Conservation (phyloP, 2,888 invertebrate species). For the Pachycephus smyrnensis region DNA sequence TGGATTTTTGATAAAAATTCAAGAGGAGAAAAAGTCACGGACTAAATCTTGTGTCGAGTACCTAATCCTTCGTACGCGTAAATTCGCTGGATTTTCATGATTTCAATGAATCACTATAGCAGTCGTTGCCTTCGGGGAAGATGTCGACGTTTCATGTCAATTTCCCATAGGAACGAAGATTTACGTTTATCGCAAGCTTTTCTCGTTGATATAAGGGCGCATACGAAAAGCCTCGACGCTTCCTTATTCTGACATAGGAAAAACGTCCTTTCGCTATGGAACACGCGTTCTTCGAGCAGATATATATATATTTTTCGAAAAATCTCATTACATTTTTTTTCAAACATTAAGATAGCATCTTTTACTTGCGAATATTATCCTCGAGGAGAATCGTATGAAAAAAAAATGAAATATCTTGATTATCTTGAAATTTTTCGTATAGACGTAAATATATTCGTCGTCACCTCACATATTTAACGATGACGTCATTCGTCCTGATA, state of each 20-base stretch:
- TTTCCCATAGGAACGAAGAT: not conserved
- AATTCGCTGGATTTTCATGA: not conserved
- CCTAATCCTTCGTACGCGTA: not conserved
- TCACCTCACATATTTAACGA: not conserved
- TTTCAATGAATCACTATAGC: not conserved
- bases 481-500: not conserved
- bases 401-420: not conserved
- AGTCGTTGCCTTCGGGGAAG: not conserved
- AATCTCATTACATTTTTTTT: not conserved
- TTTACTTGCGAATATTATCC: not conserved
- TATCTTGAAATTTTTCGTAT: not conserved
- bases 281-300: too few relatives aligned
- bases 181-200: not conserved
- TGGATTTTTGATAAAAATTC: not conserved
- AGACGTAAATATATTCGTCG: too few relatives aligned
- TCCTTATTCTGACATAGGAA: not conserved
- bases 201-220: not conserved
- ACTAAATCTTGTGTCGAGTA: too few relatives aligned
- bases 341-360: not conserved
- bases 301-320: not conserved
- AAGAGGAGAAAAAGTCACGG: not conserved
- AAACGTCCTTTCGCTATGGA: not conserved
- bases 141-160: not conserved
- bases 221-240: not conserved
- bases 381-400: not conserved